These are phyloP conservation scores for Siniperca obscura DNA, from an alignment of 2,797 vertebrate genomes.

Conservation along the genomic window DNA sequence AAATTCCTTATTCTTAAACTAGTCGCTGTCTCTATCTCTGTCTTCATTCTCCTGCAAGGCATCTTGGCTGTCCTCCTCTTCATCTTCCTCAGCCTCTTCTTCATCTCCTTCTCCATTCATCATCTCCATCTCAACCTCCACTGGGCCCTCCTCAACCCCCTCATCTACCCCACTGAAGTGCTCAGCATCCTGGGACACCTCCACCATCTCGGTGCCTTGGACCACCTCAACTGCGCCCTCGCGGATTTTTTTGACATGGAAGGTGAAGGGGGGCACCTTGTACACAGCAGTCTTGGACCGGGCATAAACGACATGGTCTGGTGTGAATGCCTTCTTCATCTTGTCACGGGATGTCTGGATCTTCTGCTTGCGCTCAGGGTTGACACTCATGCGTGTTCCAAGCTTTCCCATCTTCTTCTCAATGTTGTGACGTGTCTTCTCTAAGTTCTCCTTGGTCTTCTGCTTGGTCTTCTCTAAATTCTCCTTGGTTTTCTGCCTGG, in stretches of 20 bases:
- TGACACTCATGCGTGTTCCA: constrained; percentile 93
- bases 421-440: constrained; percentile 96
- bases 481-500: constrained; percentile 85
- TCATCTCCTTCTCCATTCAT: constrained; percentile 84
- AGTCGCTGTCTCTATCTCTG: constrained; percentile 91
- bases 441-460: constrained; percentile 87
- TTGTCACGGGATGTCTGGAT: constrained; percentile 93
- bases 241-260: constrained; percentile 97
- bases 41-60: constrained; percentile 88
- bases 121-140: constrained; percentile 85
- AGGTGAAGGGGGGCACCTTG: constrained; percentile 98
- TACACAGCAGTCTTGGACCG: constrained; percentile 94
- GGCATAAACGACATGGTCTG: constrained; percentile 94
- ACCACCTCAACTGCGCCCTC: constrained; percentile 93
- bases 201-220: constrained; percentile 96
- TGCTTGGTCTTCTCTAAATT: constrained; percentile 85
- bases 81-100: constrained; percentile 77
- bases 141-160: constrained; percentile 76
- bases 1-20: constrained; percentile 58
- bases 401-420: constrained; percentile 99
- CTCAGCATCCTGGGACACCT: constrained; percentile 89
- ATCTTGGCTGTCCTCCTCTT: constrained; percentile 86
- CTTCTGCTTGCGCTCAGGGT: constrained; percentile 94
- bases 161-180: constrained; percentile 81
- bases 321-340: constrained; percentile 96